phyloP scores from a whole-genome alignment of 2,113 vertebrate genomes.

The Oncorhynchus masou region DNA sequence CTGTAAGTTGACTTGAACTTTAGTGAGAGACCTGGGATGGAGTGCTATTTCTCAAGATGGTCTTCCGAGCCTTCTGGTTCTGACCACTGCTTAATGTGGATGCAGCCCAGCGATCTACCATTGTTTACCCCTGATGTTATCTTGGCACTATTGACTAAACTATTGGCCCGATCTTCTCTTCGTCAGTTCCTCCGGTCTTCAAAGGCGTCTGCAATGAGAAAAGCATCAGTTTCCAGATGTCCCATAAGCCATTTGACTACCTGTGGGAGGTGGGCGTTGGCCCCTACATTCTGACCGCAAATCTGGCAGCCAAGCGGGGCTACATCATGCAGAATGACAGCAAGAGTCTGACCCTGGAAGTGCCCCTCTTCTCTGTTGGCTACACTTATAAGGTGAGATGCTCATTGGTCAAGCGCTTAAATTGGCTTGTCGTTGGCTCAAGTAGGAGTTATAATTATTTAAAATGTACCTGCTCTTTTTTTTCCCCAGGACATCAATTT shows the following conservation, averaged over 20 bases:
- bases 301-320: slow-evolving; percentile 50
- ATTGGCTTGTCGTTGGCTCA: not conserved
- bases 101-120: no score
- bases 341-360: slow-evolving; percentile 44
- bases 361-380: slow-evolving; percentile 60
- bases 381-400: slow-evolving; percentile 54
- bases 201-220: slow-evolving; percentile 21
- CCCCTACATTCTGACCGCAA: slow-evolving; percentile 34
- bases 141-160: not conserved
- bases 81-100: no score
- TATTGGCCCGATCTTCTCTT: no score
- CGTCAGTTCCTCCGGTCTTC: slow-evolving; percentile 51
- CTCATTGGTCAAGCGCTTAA: not conserved
- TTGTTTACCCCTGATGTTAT: not conserved
- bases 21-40: no score
- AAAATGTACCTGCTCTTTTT: not conserved
- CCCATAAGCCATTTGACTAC: slow-evolving; percentile 35
- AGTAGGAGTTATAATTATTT: not conserved
- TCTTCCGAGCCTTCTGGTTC: no score
- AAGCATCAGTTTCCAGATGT: slow-evolving; percentile 54
- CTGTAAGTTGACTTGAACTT: slow-evolving; percentile 47
- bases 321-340: slow-evolving; percentile 59
- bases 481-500: slow-evolving; percentile 45
- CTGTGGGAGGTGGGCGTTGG: slow-evolving; percentile 57
- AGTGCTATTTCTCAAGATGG: no score